Evolutionary conservation across 2,888 invertebrate species (phyloP).

Genomic region (Acleris laterana): DNA sequence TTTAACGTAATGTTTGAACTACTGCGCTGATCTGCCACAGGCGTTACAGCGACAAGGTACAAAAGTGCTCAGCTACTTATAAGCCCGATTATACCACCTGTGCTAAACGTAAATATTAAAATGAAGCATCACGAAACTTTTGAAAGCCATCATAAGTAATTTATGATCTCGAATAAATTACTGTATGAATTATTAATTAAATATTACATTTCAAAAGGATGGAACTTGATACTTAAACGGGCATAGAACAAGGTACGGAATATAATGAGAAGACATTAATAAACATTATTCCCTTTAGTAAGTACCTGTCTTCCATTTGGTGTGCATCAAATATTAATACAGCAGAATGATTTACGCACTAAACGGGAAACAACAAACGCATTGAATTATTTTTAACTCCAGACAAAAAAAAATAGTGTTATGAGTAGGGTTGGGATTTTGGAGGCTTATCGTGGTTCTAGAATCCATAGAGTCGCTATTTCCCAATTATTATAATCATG

Average conservation of each 20-base stretch:
- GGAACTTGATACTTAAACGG: constrained; percentile 30
- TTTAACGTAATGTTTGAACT: too few relatives aligned
- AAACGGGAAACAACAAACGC: not conserved
- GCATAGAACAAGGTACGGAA: constrained; percentile 20
- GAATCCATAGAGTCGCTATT: too few relatives aligned
- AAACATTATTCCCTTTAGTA: constrained; percentile 42
- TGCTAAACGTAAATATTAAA: constrained; percentile 7
- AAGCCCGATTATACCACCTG: constrained; percentile 7
- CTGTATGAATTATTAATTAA: constrained; percentile 26
- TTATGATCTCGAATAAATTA: constrained; percentile 23
- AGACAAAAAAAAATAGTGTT: too few relatives aligned
- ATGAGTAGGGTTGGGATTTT: too few relatives aligned
- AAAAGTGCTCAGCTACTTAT: not conserved
- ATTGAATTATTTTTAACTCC: too few relatives aligned
- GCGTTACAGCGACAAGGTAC: too few relatives aligned
- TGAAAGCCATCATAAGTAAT: constrained; percentile 15
- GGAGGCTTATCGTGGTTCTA: too few relatives aligned
- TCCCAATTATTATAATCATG: too few relatives aligned
- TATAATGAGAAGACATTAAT: constrained; percentile 42
- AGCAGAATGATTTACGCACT: not conserved
- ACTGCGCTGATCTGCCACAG: too few relatives aligned
- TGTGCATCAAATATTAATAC: constrained; percentile 35
- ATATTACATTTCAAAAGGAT: constrained; percentile 30
- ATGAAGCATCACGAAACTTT: not conserved
- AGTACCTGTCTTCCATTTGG: constrained; percentile 37